A percentile compares a stretch with the other conserved stretches of the same genome.
Conservation (phyloP, 2,797 vertebrate species). For the Galagoides demidoff region DNA sequence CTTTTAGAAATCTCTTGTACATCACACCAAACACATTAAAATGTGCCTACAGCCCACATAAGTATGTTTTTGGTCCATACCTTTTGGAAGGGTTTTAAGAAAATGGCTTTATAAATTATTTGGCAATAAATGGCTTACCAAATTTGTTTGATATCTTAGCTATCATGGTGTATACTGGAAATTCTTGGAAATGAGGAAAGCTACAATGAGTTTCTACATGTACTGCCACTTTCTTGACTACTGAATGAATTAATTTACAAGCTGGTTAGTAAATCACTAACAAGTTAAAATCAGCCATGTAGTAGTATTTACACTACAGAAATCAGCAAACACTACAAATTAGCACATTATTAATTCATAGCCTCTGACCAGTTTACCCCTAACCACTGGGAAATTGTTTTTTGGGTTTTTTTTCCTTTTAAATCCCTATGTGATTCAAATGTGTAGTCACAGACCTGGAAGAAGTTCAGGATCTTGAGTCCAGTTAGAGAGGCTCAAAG, state of each 20-base stretch:
- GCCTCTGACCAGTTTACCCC: background rate
- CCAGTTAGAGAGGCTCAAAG: background rate
- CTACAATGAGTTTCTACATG: background rate
- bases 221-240: background rate
- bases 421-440: background rate
- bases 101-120: slow-evolving; percentile 12
- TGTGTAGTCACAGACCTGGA: background rate
- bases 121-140: background rate
- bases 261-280: background rate
- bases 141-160: background rate
- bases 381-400: background rate
- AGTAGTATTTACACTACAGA: background rate
- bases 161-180: background rate
- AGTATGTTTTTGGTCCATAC: background rate
- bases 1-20: background rate
- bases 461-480: background rate
- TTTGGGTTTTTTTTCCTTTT: background rate
- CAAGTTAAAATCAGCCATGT: background rate
- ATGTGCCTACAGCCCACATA: background rate
- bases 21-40: background rate
- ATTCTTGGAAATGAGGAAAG: slow-evolving; percentile 10
- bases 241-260: background rate
- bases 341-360: background rate
- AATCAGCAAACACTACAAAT: background rate
- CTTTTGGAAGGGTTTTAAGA: background rate